These are phyloP conservation scores for Ennomos erosarius DNA, from an alignment of 2,888 invertebrate species.

Conservation along the genomic window DNA sequence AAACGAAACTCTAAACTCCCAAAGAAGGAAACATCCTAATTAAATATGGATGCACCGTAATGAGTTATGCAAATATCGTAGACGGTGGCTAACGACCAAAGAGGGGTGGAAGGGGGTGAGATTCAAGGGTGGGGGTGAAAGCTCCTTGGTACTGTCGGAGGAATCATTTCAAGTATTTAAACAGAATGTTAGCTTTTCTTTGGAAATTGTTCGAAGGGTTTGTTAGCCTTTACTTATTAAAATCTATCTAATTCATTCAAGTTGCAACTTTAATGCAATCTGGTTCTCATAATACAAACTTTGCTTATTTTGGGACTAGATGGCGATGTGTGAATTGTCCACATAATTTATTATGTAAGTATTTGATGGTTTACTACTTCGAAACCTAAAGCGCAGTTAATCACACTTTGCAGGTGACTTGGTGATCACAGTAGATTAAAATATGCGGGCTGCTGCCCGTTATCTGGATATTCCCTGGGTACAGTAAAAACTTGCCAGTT, in stretches of 20 bases:
- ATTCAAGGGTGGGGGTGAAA: conserved; percentile 26
- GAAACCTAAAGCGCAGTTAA: too few relatives aligned
- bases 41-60: conserved; percentile 83
- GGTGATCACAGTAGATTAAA: too few relatives aligned
- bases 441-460: too few relatives aligned
- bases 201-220: conserved; percentile 55
- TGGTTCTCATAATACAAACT: too few relatives aligned
- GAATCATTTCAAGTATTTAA: conserved; percentile 63
- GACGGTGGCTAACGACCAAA: conserved; percentile 69
- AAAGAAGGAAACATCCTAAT: conserved; percentile 79
- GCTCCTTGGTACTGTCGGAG: conserved; percentile 55
- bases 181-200: conserved; percentile 52
- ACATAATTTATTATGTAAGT: too few relatives aligned
- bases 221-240: conserved; percentile 7
- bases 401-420: too few relatives aligned
- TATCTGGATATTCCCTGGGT: too few relatives aligned
- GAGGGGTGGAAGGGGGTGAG: conserved; percentile 35
- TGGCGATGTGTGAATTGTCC: too few relatives aligned
- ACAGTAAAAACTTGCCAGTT: too few relatives aligned
- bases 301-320: too few relatives aligned
- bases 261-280: too few relatives aligned
- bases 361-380: too few relatives aligned
- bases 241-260: neutral
- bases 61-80: conserved; percentile 82
- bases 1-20: conserved; percentile 41